phyloP scores from a whole-genome alignment of 2,888 invertebrate genomes.

The Chydorus sphaericus region DNA sequence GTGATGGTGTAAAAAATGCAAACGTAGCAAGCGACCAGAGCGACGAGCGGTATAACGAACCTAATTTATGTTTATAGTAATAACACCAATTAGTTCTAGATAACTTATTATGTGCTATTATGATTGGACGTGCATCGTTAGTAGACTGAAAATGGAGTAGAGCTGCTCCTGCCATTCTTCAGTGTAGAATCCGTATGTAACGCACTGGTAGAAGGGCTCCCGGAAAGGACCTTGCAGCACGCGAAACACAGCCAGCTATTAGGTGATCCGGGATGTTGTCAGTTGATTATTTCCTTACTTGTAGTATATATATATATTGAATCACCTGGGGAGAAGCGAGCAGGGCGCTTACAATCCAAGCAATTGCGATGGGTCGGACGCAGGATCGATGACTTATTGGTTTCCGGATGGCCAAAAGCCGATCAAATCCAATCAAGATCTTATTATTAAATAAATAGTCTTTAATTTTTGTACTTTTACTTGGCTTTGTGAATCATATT shows the following conservation, averaged over 20 bases:
- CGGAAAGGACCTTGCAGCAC: conserved; percentile 58
- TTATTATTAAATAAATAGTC: background rate
- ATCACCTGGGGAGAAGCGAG: conserved; percentile 69
- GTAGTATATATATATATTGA: too few relatives aligned
- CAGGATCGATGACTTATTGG: conserved; percentile 34
- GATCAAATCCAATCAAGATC: conserved; percentile 56
- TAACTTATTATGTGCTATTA: too few relatives aligned
- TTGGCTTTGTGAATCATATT: too few relatives aligned
- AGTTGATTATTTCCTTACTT: background rate
- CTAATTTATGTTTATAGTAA: too few relatives aligned
- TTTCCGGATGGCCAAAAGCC: conserved; percentile 40
- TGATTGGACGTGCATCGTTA: conserved; percentile 51
- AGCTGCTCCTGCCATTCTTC: conserved; percentile 65
- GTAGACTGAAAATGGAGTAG: conserved; percentile 54
- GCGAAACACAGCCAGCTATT: conserved; percentile 54
- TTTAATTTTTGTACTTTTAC: too few relatives aligned
- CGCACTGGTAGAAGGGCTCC: conserved; percentile 69
- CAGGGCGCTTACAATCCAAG: conserved; percentile 57
- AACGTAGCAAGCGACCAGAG: conserved; percentile 57
- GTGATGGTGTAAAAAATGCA: conserved; percentile 65
- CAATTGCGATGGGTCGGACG: conserved; percentile 46
- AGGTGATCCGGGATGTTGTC: background rate
- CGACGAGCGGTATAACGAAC: conserved; percentile 57
- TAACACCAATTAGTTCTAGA: too few relatives aligned
- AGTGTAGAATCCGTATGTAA: conserved; percentile 62